These are phyloP conservation scores for Tauraco erythrolophus DNA, from an alignment of 2,113 vertebrate genomes.

Conservation along the genomic window DNA sequence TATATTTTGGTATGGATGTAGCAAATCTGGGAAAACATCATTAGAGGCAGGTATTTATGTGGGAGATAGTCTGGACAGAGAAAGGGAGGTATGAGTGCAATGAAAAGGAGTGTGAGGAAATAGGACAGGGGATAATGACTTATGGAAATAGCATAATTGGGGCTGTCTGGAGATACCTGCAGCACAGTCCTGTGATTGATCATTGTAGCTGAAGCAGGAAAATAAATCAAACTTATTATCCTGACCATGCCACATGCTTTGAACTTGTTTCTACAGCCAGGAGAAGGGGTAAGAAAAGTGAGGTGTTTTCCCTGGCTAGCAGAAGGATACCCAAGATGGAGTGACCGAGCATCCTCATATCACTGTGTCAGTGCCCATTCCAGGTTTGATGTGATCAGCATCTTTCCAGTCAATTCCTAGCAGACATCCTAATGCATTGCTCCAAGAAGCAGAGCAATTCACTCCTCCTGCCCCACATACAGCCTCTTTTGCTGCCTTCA, in stretches of 20 bases:
- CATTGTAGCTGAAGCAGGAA: neutral
- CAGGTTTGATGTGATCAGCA: neutral
- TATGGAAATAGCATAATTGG: neutral
- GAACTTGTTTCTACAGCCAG: neutral
- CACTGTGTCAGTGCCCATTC: neutral
- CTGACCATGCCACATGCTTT: neutral
- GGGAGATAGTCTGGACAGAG: neutral
- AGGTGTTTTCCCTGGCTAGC: neutral
- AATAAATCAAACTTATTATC: neutral
- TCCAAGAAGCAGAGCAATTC: neutral
- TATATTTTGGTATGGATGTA: neutral
- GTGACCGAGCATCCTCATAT: neutral
- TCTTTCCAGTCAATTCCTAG: neutral
- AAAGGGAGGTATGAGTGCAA: neutral
- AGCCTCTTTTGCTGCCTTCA: neutral
- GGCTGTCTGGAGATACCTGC: neutral
- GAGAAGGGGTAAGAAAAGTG: neutral
- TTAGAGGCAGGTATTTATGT: neutral
- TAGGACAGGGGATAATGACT: neutral
- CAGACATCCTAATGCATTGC: neutral
- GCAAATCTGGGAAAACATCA: neutral
- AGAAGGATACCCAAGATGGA: neutral
- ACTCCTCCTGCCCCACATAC: neutral
- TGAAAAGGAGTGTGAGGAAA: neutral
- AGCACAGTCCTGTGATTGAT: neutral